Base-by-base conservation (phyloP, 2,113 vertebrate genomes). In the Pedionomus torquatus region DNA sequence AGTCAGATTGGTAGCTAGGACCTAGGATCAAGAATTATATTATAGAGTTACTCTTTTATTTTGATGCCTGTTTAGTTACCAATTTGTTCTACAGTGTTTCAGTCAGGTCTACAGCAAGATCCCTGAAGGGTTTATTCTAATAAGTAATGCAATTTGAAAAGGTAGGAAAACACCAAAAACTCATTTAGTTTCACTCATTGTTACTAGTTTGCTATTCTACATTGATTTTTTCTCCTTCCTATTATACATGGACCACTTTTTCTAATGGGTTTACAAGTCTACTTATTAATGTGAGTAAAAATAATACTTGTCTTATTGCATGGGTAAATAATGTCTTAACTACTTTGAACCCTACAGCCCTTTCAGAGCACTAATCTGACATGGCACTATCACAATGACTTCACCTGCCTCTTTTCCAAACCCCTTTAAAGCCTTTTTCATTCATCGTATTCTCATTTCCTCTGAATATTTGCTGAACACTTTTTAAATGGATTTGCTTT, bases 401-500 rank as follows among this genome's bases (percentile, higher is more conserved):
- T 94, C 71, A 96, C 88, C 95, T 94, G 82, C 88, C 24, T 92
- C 79, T 75, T 93, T 95, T 93, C 80, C 88, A 92, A 92, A 66
- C 17, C 28, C 20, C 19, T 24, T 86, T 86, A 90, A 81, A 86
- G 33, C 13, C 46, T 58, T 94, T 93, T 83, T 60, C 55, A 1
- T 78, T 92, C 17, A 1, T 95, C 94, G 93, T 86, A 92, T 95
- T 92, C 92, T 95, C 85, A 92, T 93, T 96, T 96, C 76, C 79
- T 83, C 51, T 92, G 92, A 87, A 91, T 95, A 95, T 96, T 96
- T 96, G 72, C 76, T 93, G 86, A 93, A 89, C 60, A 84, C 44
- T 39, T 95, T 95, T 92, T 84, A 30, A 95, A 96, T 95, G 86
- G 90, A 89, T 95, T 96, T 97, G 44, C 83, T 91, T 96, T 94